Evolutionary conservation across 1,140 invertebrate species (phyloP).

Genomic region (Hesperophylax magnus): DNA sequence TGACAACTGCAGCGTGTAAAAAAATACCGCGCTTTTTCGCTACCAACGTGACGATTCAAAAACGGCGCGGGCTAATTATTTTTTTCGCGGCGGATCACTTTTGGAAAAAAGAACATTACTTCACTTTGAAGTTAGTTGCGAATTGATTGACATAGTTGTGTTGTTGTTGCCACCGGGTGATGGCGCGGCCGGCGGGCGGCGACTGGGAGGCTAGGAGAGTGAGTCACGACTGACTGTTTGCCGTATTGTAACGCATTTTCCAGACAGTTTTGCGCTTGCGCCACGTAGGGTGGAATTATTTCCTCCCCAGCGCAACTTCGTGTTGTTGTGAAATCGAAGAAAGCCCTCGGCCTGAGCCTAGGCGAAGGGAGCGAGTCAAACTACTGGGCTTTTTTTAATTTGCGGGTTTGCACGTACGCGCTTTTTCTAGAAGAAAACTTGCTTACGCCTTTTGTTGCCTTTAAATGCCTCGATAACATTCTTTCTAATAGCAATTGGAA

Average conservation of each 20-base stretch:
- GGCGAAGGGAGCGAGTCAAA: not conserved
- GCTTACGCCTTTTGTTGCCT: too few species aligned
- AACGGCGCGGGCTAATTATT: not conserved
- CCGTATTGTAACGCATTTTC: constrained; percentile 51
- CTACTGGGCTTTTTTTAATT: too few species aligned
- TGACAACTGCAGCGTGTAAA: constrained; percentile 42
- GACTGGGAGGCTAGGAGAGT: constrained; percentile 11
- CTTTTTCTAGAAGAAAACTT: too few species aligned
- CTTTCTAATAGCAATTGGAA: too few species aligned
- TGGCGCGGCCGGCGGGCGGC: constrained; percentile 36
- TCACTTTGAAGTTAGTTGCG: constrained; percentile 43
- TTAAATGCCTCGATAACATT: too few species aligned
- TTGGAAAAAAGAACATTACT: constrained; percentile 17
- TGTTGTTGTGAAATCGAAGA: constrained; percentile 45
- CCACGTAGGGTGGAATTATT: constrained; percentile 27
- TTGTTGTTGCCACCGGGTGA: constrained; percentile 35
- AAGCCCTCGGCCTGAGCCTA: not conserved
- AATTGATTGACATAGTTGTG: not conserved
- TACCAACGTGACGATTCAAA: constrained; percentile 27
- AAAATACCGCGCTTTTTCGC: constrained; percentile 43
- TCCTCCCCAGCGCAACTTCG: constrained; percentile 35
- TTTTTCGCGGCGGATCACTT: constrained; percentile 14
- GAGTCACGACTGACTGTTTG: constrained; percentile 46
- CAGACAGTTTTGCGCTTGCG: constrained; percentile 23
- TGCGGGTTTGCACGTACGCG: too few species aligned